Base-by-base conservation (phyloP, 2,888 invertebrate genomes). In the Lasioglossum malachurum region DNA sequence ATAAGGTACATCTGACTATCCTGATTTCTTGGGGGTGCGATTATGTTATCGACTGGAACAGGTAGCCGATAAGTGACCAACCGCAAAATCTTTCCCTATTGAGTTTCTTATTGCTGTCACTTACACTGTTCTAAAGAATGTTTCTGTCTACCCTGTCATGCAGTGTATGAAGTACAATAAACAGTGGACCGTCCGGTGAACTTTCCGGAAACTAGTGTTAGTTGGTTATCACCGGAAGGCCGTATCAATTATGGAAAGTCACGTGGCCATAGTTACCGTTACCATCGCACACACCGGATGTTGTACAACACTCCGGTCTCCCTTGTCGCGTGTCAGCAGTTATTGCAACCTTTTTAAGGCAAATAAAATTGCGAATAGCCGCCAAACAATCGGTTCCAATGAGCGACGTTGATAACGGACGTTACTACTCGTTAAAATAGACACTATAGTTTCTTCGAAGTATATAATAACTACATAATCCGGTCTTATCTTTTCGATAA, bases 171-270 rank as follows among this genome's bases (percentile, higher is more conserved):
- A n/a, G 1, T n/a, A n/a, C 57, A 57, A 57, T 12, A 12, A 57
- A n/a, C n/a, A 57, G 4, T n/a, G 57, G 4, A 57, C n/a, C 4
- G n/a, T 12, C 7, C 5, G 2, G 27, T 3, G 23, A 49, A 49
- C 46, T 72, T 44, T 14, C 19, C 46, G 10, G 38, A 78, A 64
- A 64, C 72, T n/a, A 31, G 57, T 49, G 23, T 57, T 67, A 72
- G 41, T 41, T 41, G 72, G 14, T 88, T 86, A 87, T 82, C 82
- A 83, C 75, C 69, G 79, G 80, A 85, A 85, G 89, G 83, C 78
- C 84, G 64, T 82, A 83, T 77, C 77, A 87, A 85, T 85, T 79
- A 85, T 38, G 78, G 67, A 72, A 82, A 71, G 77, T 49, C 81
- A 72, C 72, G 79, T 75, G 78, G 67, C 60, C 19, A 46, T 79